phyloP scores from a whole-genome alignment of 2,797 vertebrate genomes.

The Xerus rutilus region DNA sequence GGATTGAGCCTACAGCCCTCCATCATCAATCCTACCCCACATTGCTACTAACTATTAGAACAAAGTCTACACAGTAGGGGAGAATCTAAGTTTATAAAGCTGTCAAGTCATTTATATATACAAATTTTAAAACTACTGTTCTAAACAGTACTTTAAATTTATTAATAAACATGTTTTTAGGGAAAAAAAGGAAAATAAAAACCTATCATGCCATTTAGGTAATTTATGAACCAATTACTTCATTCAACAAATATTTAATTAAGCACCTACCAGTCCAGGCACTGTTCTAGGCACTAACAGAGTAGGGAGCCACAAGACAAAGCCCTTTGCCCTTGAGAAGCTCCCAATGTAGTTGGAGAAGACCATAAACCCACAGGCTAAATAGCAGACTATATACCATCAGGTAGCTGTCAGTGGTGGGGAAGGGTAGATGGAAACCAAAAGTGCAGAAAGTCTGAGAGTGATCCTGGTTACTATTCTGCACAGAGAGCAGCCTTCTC shows the following conservation, averaged over 20 bases:
- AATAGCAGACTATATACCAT: background rate
- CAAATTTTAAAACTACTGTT: background rate
- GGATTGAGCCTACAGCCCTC: background rate
- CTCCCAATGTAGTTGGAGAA: background rate
- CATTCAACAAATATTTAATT: background rate
- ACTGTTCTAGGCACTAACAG: background rate
- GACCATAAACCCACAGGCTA: background rate
- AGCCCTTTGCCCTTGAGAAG: background rate
- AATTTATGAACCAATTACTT: constrained; percentile 21
- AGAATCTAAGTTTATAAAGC: background rate
- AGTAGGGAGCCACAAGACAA: background rate
- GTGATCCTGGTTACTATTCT: background rate
- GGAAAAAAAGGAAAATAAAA: constrained; percentile 21
- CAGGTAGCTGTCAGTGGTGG: background rate
- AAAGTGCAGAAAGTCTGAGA: background rate
- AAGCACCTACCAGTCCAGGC: background rate
- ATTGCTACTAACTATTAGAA: background rate
- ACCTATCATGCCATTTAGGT: background rate
- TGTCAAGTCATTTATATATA: background rate
- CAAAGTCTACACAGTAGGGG: background rate
- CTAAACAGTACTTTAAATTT: background rate
- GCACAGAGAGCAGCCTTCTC: background rate
- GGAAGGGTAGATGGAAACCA: background rate
- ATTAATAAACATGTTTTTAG: constrained; percentile 37
- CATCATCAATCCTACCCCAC: background rate